These are phyloP conservation scores for Spheniscus mendiculus DNA, from an alignment of 2,113 vertebrate species.

Conservation along the genomic window DNA sequence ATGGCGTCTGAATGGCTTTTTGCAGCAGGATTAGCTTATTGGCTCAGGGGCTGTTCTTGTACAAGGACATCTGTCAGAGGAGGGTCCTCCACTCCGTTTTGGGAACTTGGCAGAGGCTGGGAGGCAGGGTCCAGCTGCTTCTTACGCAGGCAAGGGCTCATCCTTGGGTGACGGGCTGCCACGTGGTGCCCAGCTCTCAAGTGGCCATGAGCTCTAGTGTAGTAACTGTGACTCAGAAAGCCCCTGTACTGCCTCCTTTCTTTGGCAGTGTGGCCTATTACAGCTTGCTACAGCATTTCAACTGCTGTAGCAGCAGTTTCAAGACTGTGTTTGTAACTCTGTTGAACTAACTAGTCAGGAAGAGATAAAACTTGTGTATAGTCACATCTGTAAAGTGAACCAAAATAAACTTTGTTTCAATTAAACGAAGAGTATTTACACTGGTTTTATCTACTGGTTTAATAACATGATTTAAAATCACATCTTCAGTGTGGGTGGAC, in stretches of 20 bases:
- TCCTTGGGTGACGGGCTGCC: neutral
- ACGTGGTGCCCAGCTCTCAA: neutral
- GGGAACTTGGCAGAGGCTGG: neutral
- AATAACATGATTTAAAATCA: neutral
- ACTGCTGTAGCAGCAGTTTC: neutral
- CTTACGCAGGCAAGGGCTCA: neutral
- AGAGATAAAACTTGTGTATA: slow-evolving; percentile 52
- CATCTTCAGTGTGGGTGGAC: neutral
- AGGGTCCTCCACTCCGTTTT: neutral
- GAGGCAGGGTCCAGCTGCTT: neutral
- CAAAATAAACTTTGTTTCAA: slow-evolving; percentile 48
- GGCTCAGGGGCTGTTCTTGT: neutral
- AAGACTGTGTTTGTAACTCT: neutral
- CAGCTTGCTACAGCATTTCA: neutral
- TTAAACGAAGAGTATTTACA: slow-evolving; percentile 42
- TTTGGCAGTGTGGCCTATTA: neutral
- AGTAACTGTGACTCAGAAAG: neutral
- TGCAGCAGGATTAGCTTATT: fast-evolving
- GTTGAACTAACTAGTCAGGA: neutral
- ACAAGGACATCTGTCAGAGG: neutral
- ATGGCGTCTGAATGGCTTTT: neutral
- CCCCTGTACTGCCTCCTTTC: neutral
- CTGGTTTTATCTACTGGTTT: slow-evolving; percentile 38
- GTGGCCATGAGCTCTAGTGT: neutral
- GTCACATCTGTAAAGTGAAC: neutral